Evolutionary conservation across 2,888 invertebrate species (phyloP).

Genomic region (Rhaphigaster nebulosa): DNA sequence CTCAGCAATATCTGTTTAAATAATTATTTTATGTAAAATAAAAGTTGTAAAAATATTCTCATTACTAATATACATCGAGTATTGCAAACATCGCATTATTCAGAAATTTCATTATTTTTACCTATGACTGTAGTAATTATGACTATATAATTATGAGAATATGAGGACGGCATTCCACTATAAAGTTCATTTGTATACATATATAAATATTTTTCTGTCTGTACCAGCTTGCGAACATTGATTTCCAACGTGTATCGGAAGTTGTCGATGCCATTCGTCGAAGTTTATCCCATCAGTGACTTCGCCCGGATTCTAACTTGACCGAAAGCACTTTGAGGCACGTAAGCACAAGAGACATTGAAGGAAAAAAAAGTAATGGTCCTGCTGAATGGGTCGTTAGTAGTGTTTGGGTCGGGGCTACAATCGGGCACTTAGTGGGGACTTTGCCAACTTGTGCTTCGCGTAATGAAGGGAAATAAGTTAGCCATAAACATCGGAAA

Average conservation of each 20-base stretch:
- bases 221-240: background rate
- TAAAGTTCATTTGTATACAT: too few species aligned
- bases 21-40: too few species aligned
- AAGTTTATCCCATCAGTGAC: background rate
- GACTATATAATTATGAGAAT: too few species aligned
- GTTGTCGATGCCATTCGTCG: background rate
- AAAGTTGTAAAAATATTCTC: too few species aligned
- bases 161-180: too few species aligned
- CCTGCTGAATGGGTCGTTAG: background rate
- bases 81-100: too few species aligned
- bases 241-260: background rate
- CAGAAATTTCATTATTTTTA: too few species aligned
- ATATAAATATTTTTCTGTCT: too few species aligned
- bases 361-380: constrained; percentile 1
- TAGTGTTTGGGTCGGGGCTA: background rate
- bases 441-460: constrained; percentile 18
- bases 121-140: too few species aligned
- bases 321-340: background rate
- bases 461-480: constrained; percentile 35
- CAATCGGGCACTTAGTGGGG: constrained; percentile 20
- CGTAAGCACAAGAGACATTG: constrained; percentile 22
- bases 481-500: constrained; percentile 35
- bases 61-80: too few species aligned
- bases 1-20: too few species aligned
- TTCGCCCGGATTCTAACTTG: background rate